Evolutionary conservation across 2,888 invertebrate genomes (phyloP).

Genomic region (Hirudinaria manillensis): DNA sequence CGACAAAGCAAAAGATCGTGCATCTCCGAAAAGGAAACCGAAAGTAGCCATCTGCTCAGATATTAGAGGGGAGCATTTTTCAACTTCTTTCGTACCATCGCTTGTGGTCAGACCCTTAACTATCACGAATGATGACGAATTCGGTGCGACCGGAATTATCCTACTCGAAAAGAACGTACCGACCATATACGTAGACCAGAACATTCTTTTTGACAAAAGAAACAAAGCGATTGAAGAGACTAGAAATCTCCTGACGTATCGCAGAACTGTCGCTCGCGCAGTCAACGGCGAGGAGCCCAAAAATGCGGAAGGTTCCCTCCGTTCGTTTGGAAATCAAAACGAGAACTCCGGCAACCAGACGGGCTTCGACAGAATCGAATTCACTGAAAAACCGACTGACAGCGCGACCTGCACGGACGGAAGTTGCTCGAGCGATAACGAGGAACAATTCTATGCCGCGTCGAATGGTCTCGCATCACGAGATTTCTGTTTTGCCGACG

Average conservation of each 20-base stretch:
- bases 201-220: neutral
- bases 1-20: neutral
- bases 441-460: neutral
- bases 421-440: neutral
- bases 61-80: neutral
- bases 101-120: neutral
- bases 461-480: neutral
- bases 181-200: neutral
- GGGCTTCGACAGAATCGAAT: neutral
- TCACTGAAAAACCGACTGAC: neutral
- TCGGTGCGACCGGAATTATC: neutral
- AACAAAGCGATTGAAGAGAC: neutral
- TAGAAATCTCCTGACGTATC: neutral
- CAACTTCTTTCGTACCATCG: neutral
- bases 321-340: neutral
- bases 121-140: neutral
- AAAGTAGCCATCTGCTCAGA: neutral
- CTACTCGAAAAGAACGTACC: constrained; percentile 1
- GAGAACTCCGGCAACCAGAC: neutral
- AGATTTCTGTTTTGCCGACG: neutral
- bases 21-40: constrained; percentile 1
- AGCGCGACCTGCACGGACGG: neutral
- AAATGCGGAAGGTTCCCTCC: neutral
- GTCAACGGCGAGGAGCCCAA: too few species aligned
- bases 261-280: too few species aligned